Evolutionary conservation across 2,888 invertebrate genomes (phyloP).

Genomic region (Drosophila mimetica): DNA sequence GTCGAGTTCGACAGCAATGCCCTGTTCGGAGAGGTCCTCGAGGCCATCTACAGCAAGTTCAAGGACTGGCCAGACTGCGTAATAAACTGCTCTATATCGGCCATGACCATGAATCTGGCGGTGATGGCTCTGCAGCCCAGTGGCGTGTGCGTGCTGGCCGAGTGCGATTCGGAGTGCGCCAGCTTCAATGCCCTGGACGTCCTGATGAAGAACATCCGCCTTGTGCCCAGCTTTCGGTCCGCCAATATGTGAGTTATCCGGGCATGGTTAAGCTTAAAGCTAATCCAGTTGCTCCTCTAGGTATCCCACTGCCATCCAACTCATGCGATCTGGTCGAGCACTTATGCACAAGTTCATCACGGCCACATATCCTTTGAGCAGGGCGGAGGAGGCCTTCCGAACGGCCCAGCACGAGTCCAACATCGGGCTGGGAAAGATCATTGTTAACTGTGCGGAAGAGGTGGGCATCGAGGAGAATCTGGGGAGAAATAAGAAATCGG

Average conservation of each 20-base stretch:
- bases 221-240: constrained; percentile 79
- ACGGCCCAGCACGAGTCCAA: constrained; percentile 74
- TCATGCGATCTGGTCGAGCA: constrained; percentile 68
- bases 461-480: constrained; percentile 14
- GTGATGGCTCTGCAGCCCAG: constrained; percentile 75
- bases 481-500: constrained; percentile 9
- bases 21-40: constrained; percentile 58
- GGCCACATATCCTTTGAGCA: constrained; percentile 52
- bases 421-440: constrained; percentile 69
- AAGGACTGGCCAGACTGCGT: constrained; percentile 74
- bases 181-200: constrained; percentile 78
- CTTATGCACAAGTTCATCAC: constrained; percentile 70
- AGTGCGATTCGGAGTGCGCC: constrained; percentile 79
- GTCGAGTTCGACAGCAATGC: constrained; percentile 57
- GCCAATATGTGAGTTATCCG: constrained; percentile 74
- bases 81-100: constrained; percentile 77
- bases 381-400: constrained; percentile 69
- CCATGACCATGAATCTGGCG: constrained; percentile 77
- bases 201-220: constrained; percentile 78
- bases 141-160: constrained; percentile 74
- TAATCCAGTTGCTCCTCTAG: constrained; percentile 33
- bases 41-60: constrained; percentile 58
- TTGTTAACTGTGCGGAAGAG: constrained; percentile 64
- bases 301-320: constrained; percentile 77
- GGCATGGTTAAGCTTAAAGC: neutral